Base-by-base conservation (phyloP, 2,113 vertebrate genomes). In the Taxidea taxus region DNA sequence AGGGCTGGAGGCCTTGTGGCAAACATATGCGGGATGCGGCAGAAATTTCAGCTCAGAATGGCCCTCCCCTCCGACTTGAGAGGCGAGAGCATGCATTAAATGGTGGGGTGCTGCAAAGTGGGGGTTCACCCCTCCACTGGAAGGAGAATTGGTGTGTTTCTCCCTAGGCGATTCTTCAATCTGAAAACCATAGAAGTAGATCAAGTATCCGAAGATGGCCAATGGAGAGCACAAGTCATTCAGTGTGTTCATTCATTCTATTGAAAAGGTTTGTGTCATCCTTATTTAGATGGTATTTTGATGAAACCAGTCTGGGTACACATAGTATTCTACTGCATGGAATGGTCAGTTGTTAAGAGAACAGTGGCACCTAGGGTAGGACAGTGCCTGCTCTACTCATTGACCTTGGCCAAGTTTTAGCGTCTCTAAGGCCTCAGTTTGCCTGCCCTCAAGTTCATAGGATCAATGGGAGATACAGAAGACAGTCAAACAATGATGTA, bases 91-190 rank as follows among this genome's bases (percentile, higher is more conserved):
- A 1, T 4, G 21, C 16, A 23, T 6, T 29, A 74, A 62, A 37
- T 8, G 37, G 14, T 0, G 9, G 8, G 5, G 51, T 1, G 0
- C 25, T 29, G 6, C 25, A 6, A 39, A 37, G n/a, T 10, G 6
- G 20, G 2, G 39, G 23, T 34, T 56, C 83, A 4, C 13, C 12
- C 3, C n/a, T 51, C 37, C 0, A 0, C 15, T 18, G 44, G 84
- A n/a, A 56, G 56, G 75, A 39, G 64, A 34, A 16, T 11, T 12
- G 49, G 18, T 6, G 14, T 44, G 15, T 37, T 62, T 89, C 34
- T 81, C 16, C 58, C 37, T 68, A 11, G 42, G 54, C 16, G 0
- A 9, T 25, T 74, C 64, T 66, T 87, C 11, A 4, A 51, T 58
- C 68, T 60, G 54, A 74, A 86, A 90, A 25, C 34, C 23, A 11